Conservation (phyloP, 2,888 invertebrate species). For the Anagyrus pseudococci region DNA sequence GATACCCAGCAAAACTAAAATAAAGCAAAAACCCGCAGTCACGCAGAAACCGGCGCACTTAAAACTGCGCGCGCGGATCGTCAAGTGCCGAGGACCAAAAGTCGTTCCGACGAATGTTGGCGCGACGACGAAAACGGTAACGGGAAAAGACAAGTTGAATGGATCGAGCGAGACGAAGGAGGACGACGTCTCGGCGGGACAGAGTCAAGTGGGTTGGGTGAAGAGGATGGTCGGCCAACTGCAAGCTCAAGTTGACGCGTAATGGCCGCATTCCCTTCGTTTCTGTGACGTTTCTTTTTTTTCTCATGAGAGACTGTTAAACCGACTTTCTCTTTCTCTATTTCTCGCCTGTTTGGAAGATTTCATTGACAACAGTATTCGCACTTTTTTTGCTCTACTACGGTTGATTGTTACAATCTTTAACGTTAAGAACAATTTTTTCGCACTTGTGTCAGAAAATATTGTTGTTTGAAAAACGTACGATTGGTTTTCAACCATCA, state of each 20-base stretch:
- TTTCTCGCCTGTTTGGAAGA: neutral
- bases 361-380: constrained; percentile 15
- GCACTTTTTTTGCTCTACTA: neutral
- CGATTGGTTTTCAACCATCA: neutral
- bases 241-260: constrained; percentile 54
- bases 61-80: constrained; percentile 41
- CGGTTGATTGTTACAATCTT: neutral
- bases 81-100: constrained; percentile 26
- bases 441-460: too few species aligned
- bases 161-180: constrained; percentile 19
- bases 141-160: constrained; percentile 2
- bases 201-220: constrained; percentile 60
- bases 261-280: constrained; percentile 29
- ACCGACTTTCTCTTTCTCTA: neutral
- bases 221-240: constrained; percentile 58
- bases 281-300: neutral
- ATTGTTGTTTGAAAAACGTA: neutral
- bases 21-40: constrained; percentile 46
- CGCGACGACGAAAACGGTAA: neutral
- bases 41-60: constrained; percentile 53
- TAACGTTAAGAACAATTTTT: too few species aligned
- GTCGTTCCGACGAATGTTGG: neutral
- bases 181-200: constrained; percentile 57
- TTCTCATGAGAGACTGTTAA: neutral
- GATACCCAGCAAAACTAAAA: constrained; percentile 48